A percentile compares a stretch with the other conserved stretches of the same genome.
Conservation (phyloP, 37 sponge, comb jelly and placozoan species). For the Agelas oroides region DNA sequence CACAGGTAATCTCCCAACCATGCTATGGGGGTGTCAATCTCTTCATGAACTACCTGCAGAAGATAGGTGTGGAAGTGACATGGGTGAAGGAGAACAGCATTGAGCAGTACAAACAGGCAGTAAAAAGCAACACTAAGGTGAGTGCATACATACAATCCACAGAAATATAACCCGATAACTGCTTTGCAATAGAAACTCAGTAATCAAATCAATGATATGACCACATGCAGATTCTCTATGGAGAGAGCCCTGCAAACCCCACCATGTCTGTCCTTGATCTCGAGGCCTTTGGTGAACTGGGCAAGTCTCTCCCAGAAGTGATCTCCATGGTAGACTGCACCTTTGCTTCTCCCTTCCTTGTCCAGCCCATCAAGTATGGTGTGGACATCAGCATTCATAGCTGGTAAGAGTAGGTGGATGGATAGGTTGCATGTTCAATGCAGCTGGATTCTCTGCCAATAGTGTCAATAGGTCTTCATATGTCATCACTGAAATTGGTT, state of each 20-base stretch:
- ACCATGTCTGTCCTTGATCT: conserved; percentile 55
- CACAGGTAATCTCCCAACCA: conserved; percentile 36
- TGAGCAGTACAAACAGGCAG: conserved; percentile 46
- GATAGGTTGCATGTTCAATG: no score
- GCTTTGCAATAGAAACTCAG: no score
- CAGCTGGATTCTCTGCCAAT: no score
- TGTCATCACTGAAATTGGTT: no score
- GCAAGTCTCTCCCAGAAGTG: conserved; percentile 32
- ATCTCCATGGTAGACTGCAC: conserved; percentile 76
- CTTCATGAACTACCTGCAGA: neutral
- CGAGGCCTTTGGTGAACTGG: conserved; percentile 50
- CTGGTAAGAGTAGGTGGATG: conserved; percentile 40
- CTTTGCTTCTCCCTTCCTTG: conserved; percentile 71
- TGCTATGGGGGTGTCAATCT: conserved; percentile 40
- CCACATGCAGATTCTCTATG: conserved; percentile 53
- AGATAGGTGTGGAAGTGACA: conserved; percentile 60
- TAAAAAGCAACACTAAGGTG: conserved; percentile 76
- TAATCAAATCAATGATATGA: no score
- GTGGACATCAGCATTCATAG: conserved; percentile 73
- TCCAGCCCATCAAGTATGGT: conserved; percentile 76
- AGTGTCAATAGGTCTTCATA: no score
- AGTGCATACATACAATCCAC: neutral
- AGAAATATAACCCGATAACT: no score
- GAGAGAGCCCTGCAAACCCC: conserved; percentile 58
- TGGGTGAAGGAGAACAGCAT: conserved; percentile 21